Evolutionary conservation across 2,797 vertebrate species (phyloP), one percentile per base, ranked within the genome.

Genomic region (Pipistrellus kuhlii): DNA sequence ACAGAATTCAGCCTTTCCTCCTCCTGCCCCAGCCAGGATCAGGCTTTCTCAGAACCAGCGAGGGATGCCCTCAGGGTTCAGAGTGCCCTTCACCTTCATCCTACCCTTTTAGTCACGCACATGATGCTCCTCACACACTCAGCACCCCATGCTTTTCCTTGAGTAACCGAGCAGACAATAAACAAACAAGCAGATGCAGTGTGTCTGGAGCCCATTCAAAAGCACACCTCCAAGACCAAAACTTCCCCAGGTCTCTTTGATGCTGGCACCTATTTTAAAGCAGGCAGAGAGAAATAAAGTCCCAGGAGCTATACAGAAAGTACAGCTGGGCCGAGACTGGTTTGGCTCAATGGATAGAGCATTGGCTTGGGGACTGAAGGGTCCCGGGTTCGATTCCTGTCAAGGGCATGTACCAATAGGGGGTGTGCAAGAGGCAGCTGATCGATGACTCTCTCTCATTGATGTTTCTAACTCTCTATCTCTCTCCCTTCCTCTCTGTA

Each of bases 171-270:
- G 2, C 2, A 6, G 57, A 30, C 20, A 53, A 55, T 12, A 57
- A 59, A 41, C 14, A 35, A 27, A 17, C 6, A 46, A 68, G 41
- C 6, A n/a, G 48, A 82, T 41, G 35, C 13, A 59, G 2, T 6
- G 13, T 46, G n/a, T 3, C 0, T 17, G 3, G 25, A 85, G 12
- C 64, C 8, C 0, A 1, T 44, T 77, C 48, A 18, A 46, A 48
- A 5, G 3, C 27, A 44, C 18, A 6, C 20, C 6, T 14, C 18
- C 38, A n/a, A 76, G 25, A 80, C 5, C 30, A 25, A n/a, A 85
- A 94, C 30, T 81, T 95, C 25, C 8, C 51, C 38, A 35, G 17
- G 2, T 82, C 48, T 88, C 66, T 94, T 80, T 93, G 84, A 78
- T 91, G 59, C 30, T 73, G 32, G 41, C 59, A 32, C 23, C 48